Conservation (phyloP, 1,140 invertebrate species). For the Phocides pigmalion region DNA sequence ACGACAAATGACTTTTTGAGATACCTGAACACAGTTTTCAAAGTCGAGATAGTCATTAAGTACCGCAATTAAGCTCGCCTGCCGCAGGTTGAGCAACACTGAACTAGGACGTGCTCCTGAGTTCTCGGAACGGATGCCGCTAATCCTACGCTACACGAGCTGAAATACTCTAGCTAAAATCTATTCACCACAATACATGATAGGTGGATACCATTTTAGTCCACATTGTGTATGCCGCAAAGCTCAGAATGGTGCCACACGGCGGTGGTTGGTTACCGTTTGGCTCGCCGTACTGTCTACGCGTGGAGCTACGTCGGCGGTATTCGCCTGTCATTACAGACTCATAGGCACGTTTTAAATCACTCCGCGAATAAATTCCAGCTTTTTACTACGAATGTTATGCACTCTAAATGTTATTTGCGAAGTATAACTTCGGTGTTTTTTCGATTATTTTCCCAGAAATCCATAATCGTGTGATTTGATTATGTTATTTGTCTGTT, state of each 20-base stretch:
- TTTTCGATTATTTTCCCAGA: neutral
- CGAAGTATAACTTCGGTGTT: slow-evolving; percentile 1
- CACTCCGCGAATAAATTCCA: slow-evolving; percentile 14
- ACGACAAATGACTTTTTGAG: neutral
- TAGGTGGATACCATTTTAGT: neutral
- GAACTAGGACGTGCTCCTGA: slow-evolving; percentile 13
- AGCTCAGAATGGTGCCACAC: neutral
- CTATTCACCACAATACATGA: slow-evolving; percentile 7
- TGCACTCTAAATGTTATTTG: neutral
- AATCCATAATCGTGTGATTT: neutral
- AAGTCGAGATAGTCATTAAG: slow-evolving; percentile 8
- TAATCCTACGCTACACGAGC: slow-evolving; percentile 33
- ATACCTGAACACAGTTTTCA: neutral
- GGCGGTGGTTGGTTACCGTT: neutral
- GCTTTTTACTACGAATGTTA: slow-evolving; percentile 2
- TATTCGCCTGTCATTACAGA: slow-evolving; percentile 14
- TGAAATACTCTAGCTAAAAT: slow-evolving; percentile 25
- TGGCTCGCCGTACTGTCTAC: slow-evolving; percentile 10
- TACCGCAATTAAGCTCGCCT: neutral
- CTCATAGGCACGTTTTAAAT: slow-evolving; percentile 19
- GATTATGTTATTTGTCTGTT: too few relatives aligned
- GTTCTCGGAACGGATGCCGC: slow-evolving; percentile 53
- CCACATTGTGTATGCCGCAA: neutral
- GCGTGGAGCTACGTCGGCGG: slow-evolving; percentile 1
- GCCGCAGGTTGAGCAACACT: slow-evolving; percentile 4